Evolutionary conservation across 2,797 vertebrate genomes (phyloP), one percentile per base, ranked within the genome.

Genomic region (Sebastes itinus): DNA sequence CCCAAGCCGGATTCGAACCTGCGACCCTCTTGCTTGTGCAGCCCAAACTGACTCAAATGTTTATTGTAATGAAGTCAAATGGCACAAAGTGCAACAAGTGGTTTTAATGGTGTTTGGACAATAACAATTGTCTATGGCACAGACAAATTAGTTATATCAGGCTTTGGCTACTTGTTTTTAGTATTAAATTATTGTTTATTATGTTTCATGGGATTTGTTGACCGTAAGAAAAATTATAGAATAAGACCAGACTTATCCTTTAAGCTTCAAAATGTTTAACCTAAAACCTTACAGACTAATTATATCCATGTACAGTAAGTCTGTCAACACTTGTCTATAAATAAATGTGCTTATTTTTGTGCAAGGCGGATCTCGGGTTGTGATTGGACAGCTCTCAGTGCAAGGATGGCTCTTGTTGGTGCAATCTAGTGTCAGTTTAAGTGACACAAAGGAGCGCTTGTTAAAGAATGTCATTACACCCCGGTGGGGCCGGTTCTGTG

Each of bases 291-390:
- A 9, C 28, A 74, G 25, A 58, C 32, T 60, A 10, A 71, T 64
- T 65, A 64, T 83, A 72, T 52, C 25, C 8, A 46, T 27, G 38
- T 32, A 22, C 22, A 14, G 12, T 38, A 27, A n/a, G 35, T 7
- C 52, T 52, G 60, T 66, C 33, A 64, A 25, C 74, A 27, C 56
- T 18, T 75, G 60, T 82, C 89, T 93, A 91, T 87, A 90, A 93
- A 93, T 95, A 95, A 65, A 76, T 5, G 2, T 28, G 22, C 54
- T 49, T 80, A 71, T 77, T 79, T 80, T 64, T 70, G 64, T 22
- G 22, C 35, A 3, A 25, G 55, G 23, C 10, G 33, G 16, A 32
- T 70, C 9, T 54, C n/a, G n/a, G 20, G 1, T 52, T 61, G 22
- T 86, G 86, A 92, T 89, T 91, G 88, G 90, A 10, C 35, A 7